Conservation (phyloP, 2,797 vertebrate species). For the Natrix natrix region DNA sequence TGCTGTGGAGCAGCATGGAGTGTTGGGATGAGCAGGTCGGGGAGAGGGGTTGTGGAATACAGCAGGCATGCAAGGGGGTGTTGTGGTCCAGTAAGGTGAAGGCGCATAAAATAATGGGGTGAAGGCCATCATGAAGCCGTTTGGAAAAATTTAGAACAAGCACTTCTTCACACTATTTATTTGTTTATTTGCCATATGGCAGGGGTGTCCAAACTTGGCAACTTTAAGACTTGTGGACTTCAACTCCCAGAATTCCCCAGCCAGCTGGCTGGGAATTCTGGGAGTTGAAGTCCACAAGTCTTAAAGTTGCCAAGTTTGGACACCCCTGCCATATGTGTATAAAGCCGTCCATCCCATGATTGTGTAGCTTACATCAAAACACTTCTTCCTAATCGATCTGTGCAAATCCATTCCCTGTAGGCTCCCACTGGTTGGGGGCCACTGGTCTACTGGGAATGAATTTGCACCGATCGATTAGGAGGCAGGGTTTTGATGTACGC, state of each 20-base stretch:
- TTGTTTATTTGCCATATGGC: background rate
- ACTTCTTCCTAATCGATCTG: background rate
- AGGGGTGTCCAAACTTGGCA: no score
- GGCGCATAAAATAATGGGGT: background rate
- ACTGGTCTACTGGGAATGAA: background rate
- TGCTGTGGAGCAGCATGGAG: background rate
- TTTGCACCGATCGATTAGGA: background rate
- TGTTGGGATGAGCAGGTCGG: no score
- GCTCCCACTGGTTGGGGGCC: no score
- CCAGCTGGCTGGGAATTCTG: no score
- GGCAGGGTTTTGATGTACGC: background rate
- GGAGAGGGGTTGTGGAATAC: background rate
- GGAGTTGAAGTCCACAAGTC: no score
- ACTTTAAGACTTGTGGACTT: no score
- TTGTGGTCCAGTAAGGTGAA: background rate
- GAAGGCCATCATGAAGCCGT: background rate
- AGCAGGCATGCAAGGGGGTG: background rate
- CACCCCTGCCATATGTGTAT: background rate
- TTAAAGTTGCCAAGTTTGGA: no score
- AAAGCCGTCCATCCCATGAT: background rate
- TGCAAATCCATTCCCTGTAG: background rate
- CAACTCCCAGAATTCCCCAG: no score
- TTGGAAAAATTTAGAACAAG: background rate
- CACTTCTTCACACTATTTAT: background rate
- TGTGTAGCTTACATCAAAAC: background rate